Evolutionary conservation across 2,797 vertebrate species (phyloP).

Genomic region (Oreochromis grahami): DNA sequence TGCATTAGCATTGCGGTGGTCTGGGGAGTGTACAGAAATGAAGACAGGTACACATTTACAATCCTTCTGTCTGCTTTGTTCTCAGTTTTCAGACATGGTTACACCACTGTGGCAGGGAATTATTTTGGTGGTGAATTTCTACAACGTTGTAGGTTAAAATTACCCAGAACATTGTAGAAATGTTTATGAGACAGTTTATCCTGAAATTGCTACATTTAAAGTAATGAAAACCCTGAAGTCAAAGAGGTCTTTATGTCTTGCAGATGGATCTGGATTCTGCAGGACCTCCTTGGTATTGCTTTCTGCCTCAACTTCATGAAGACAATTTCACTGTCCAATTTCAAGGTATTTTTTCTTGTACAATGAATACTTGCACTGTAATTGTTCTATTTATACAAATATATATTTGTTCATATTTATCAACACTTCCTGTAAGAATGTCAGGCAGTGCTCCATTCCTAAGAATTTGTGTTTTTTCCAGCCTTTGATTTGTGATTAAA

Average conservation of each 20-base stretch:
- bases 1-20: conserved; percentile 81
- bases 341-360: conserved; percentile 80
- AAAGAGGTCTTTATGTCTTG: conserved; percentile 24
- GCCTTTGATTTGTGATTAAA: background rate
- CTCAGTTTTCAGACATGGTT: background rate
- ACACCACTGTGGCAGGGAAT: background rate
- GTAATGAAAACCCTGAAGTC: background rate
- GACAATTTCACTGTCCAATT: conserved; percentile 92
- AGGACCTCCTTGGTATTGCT: conserved; percentile 89
- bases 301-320: conserved; percentile 97
- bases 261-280: conserved; percentile 97
- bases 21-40: conserved; percentile 93
- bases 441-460: background rate
- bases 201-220: background rate
- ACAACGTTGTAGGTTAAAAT: background rate
- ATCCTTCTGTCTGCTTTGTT: background rate
- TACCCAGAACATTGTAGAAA: background rate
- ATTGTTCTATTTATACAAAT: background rate
- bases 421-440: background rate
- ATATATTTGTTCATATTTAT: background rate
- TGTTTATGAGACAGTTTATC: background rate
- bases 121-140: background rate
- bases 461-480: background rate
- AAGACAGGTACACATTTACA: conserved; percentile 81
- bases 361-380: background rate